Evolutionary conservation across 2,888 invertebrate genomes (phyloP).

Genomic region (Acrobasis suavella): DNA sequence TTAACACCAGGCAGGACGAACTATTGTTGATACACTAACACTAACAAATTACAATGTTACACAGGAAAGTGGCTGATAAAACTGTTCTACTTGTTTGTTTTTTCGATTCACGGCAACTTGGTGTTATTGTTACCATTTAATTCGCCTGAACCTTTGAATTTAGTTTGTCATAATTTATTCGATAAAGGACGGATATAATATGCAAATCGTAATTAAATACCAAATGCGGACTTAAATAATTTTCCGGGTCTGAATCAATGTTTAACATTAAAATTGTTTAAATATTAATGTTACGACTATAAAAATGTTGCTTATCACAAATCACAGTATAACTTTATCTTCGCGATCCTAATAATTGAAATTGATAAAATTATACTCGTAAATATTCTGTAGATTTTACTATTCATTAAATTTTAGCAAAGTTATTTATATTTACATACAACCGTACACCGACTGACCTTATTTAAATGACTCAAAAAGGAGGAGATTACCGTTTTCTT

Average conservation of each 20-base stretch:
- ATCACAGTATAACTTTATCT: not conserved
- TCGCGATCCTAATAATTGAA: conserved; percentile 1
- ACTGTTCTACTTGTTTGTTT: conserved; percentile 51
- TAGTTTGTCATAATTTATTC: not conserved
- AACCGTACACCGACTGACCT: too few relatives aligned
- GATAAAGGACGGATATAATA: conserved; percentile 2
- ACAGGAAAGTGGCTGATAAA: conserved; percentile 59
- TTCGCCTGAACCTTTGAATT: conserved; percentile 23
- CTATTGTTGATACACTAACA: conserved; percentile 51
- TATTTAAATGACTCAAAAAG: too few relatives aligned
- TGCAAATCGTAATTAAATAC: conserved; percentile 26
- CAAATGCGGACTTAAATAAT: conserved; percentile 27
- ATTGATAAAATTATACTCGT: conserved; percentile 3
- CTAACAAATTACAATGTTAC: conserved; percentile 55
- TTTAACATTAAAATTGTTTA: conserved; percentile 20
- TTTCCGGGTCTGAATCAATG: conserved; percentile 29
- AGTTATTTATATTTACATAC: not conserved
- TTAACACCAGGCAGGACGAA: conserved; percentile 53
- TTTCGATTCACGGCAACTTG: conserved; percentile 44
- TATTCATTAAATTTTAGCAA: not conserved
- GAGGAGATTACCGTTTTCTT: too few relatives aligned
- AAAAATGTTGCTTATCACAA: conserved; percentile 9
- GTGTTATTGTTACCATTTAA: conserved; percentile 42
- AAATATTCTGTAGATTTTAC: not conserved
- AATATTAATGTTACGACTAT: conserved; percentile 21